Evolutionary conservation across 2,797 vertebrate genomes (phyloP), one percentile per base, ranked within the genome.

Genomic region (Limosa lapponica): DNA sequence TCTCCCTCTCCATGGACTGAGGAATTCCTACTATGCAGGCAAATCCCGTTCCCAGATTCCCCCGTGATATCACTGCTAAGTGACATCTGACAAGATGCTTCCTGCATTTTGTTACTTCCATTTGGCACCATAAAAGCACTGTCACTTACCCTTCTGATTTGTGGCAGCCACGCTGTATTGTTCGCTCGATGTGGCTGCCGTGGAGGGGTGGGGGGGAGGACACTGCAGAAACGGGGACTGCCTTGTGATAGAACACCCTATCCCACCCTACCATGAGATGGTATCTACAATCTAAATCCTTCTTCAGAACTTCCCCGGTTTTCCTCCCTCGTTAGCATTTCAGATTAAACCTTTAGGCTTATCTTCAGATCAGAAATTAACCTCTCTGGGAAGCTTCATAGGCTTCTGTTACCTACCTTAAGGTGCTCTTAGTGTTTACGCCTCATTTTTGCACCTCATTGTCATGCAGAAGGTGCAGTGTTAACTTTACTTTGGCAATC

Each of bases 61-160:
- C 83, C 58, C 3, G 19, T 57, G 92, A 88, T 82, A 44, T 80
- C 13, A 2, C 84, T 93, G 95, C 95, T 97, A 97, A 97, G 95
- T 97, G 96, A 97, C 94, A 96, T 96, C 95, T 93, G 93, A 95
- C 94, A 88, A 70, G 89, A 96, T 87, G 94, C 96, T 97, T 95
- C 92, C 95, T 94, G 96, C 95, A 87, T 96, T 94, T 96, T 95
- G 93, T 94, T 80, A 93, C 93, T 95, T 96, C 96, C 93, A 95
- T 95, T 75, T 95, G 94, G 93, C 95, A 88, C 95, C 69, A 41
- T 69, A 55, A 88, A 96, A 86, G 87, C 92, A 19, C 93, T 93
- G 94, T 96, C 94, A 95, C 95, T 96, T 95, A 91, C 78, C 77
- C 71, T 46, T 11, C 92, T 94, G 94, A 97, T 96, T 94, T 95